These are phyloP conservation scores for Mizuhopecten yessoensis DNA, from an alignment of 1,140 invertebrate genomes.

Conservation along the genomic window DNA sequence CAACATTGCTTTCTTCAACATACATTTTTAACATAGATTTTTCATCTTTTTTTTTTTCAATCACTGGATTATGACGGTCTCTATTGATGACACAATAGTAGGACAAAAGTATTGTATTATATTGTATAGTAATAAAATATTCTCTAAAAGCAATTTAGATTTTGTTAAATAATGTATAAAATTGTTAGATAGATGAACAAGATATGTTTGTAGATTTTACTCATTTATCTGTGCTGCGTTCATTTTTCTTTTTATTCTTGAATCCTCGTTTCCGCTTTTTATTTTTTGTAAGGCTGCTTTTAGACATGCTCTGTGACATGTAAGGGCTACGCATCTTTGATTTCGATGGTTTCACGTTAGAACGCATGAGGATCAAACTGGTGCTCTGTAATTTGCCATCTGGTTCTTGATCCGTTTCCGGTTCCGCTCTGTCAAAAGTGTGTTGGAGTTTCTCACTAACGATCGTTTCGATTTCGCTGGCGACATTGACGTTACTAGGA, in stretches of 20 bases:
- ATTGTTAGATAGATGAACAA: no score
- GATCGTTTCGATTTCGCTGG: not conserved
- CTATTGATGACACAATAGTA: no score
- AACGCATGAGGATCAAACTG: constrained; percentile 15
- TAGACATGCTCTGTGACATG: not conserved
- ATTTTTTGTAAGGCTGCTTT: not conserved
- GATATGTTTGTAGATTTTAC: no score
- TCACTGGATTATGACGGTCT: no score
- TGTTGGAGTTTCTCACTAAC: not conserved
- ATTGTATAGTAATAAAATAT: no score
- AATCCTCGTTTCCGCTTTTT: not conserved
- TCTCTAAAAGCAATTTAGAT: no score
- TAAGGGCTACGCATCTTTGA: not conserved
- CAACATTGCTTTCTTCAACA: no score
- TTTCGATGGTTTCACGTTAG: not conserved
- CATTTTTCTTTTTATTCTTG: constrained; percentile 26
- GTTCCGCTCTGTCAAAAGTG: not conserved
- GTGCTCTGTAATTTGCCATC: not conserved
- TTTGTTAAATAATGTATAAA: no score
- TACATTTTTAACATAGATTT: no score
- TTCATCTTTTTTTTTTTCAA: no score
- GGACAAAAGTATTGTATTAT: no score
- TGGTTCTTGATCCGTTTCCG: not conserved
- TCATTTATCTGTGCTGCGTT: not conserved
- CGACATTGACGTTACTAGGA: not conserved